Base-by-base conservation (phyloP, 2,797 vertebrate genomes). In the Craterocephalus amniculus region DNA sequence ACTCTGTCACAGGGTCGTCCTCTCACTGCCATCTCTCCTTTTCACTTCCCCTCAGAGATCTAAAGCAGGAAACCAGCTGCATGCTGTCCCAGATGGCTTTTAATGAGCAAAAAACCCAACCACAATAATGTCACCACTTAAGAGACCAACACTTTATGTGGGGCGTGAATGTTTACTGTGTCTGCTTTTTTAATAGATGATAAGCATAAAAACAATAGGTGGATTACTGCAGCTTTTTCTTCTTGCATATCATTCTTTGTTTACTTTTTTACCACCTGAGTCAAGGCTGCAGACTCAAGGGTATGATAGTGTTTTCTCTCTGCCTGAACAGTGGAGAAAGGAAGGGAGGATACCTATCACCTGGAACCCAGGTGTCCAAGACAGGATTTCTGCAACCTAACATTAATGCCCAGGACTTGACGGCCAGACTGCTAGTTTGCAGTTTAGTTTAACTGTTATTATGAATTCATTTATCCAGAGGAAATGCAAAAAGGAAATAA, bases 371-470 rank as follows among this genome's bases (percentile, higher is more conserved):
- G 74, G 66, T 48, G n/a, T 22, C 8, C n/a, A 10, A 22, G 45
- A 48, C n/a, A 22, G 22, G 18, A 45, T 45, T n/a, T 22, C n/a
- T 48, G 9, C 1, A n/a, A 48, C 20, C n/a, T 48, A 87, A 59
- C 73, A 65, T 48, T 68, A 76, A 65, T 13, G 7, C 75, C 79
- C 66, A 54, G 36, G 76, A 87, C 74, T 3, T 87, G 89, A 91
- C 93, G 92, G 87, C 70, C 68, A 32, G 27, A 70, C n/a, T n/a
- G 57, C 63, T 80, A 86, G 83, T 88, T 88, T 92, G 83, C 89
- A 81, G 3, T 22, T 48, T n/a, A 55, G 54, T 45, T 31, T 16
- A 2, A 10, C 10, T 2, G 9, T 22, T 1, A 11, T 22, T 48
- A 10, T 6, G 2, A 48, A 22, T 22, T 10, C 22, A 10, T 65